Conservation (phyloP, 2,113 vertebrate species). For the Uria aalge region DNA sequence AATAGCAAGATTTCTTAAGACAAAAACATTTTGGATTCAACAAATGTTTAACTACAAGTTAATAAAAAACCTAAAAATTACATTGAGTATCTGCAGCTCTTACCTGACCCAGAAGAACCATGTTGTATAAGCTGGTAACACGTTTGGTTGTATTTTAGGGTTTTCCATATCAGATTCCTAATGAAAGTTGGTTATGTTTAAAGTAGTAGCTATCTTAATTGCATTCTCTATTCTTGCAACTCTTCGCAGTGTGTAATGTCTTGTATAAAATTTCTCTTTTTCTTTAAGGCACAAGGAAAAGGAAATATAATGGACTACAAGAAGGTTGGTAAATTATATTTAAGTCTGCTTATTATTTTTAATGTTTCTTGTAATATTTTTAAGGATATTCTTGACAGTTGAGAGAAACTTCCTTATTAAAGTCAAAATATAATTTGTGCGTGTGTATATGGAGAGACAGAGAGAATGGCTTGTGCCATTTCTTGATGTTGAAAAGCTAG, state of each 20-base stretch:
- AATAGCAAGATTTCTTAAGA: conserved; percentile 8
- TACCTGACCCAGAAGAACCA: not conserved
- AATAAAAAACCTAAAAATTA: not conserved
- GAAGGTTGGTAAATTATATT: conserved; percentile 79
- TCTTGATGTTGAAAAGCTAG: not conserved
- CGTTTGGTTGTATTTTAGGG: not conserved
- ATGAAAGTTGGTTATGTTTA: not conserved
- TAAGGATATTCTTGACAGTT: not conserved
- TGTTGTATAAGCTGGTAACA: not conserved
- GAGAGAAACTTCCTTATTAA: not conserved
- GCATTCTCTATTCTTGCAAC: conserved; percentile 2
- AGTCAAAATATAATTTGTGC: not conserved
- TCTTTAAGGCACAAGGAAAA: conserved; percentile 82
- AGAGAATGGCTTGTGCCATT: not conserved
- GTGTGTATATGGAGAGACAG: not conserved
- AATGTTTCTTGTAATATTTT: not conserved
- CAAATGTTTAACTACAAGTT: conserved; percentile 7
- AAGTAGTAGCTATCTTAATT: not conserved
- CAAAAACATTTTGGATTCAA: conserved; percentile 5
- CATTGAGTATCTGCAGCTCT: not conserved
- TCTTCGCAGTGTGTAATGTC: not conserved
- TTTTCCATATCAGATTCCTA: not conserved
- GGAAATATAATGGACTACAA: conserved; percentile 83
- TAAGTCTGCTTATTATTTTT: not conserved
- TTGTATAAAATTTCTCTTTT: conserved; percentile 18